These are phyloP conservation scores for Deilephila porcellus DNA, from an alignment of 2,888 invertebrate species.

Conservation along the genomic window DNA sequence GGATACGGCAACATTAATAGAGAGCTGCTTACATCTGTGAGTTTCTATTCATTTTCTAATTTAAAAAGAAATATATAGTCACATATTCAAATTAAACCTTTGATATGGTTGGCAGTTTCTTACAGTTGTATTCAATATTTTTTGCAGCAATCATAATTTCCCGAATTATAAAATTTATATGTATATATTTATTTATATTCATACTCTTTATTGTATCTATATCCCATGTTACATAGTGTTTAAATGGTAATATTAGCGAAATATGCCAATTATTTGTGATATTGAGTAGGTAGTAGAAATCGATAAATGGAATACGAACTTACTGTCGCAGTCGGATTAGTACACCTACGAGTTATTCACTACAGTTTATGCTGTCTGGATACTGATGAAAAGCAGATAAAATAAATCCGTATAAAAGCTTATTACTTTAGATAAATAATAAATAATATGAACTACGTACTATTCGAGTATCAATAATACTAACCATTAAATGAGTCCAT, in stretches of 20 bases:
- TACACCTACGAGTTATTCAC: background rate
- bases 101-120: no score
- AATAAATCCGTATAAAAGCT: slow-evolving; percentile 16
- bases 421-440: slow-evolving; percentile 8
- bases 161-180: no score
- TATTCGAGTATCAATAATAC: background rate
- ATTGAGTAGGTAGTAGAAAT: no score
- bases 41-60: slow-evolving; percentile 40
- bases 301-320: no score
- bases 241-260: no score
- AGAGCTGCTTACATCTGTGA: slow-evolving; percentile 86
- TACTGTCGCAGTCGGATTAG: background rate
- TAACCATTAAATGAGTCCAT: background rate
- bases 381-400: slow-evolving; percentile 5
- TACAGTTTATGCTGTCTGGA: background rate
- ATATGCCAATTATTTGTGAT: no score
- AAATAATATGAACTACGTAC: no score
- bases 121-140: no score
- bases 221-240: no score
- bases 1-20: slow-evolving; percentile 88
- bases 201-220: no score
- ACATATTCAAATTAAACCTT: background rate
- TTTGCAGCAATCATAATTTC: no score
- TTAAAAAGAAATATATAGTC: background rate
- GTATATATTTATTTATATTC: no score